phyloP scores from a whole-genome alignment of 2,888 invertebrate genomes.

The Cheilosia pagana region DNA sequence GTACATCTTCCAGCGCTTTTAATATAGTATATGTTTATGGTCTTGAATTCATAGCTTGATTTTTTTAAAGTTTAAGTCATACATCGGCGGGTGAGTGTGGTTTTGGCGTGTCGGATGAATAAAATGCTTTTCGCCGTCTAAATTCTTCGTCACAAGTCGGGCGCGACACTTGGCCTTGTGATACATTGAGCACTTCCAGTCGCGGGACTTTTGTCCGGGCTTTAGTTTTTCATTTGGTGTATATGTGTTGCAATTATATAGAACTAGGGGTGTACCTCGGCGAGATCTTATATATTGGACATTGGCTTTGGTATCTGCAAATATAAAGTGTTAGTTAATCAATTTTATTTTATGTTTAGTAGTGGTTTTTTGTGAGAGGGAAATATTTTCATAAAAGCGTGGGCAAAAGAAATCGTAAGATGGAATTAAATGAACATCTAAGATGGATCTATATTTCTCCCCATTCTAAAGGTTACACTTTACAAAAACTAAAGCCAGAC shows the following conservation, averaged over 20 bases:
- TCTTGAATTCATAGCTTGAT: constrained; percentile 25
- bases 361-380: background rate
- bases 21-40: constrained; percentile 13
- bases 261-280: constrained; percentile 80
- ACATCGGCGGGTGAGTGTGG: constrained; percentile 81
- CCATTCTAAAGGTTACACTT: too few species aligned
- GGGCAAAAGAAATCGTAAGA: background rate
- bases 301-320: constrained; percentile 57
- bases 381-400: background rate
- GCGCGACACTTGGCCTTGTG: constrained; percentile 82
- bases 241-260: constrained; percentile 81
- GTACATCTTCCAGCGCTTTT: constrained; percentile 34
- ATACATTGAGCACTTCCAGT: constrained; percentile 83
- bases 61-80: constrained; percentile 46
- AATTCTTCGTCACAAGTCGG: constrained; percentile 79
- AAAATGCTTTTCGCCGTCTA: constrained; percentile 76
- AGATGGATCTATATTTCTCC: too few species aligned
- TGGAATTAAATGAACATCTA: too few species aligned
- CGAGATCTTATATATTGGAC: constrained; percentile 77
- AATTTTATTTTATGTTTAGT: background rate
- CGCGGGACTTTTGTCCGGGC: constrained; percentile 80
- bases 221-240: constrained; percentile 82
- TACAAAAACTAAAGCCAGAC: too few species aligned
- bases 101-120: constrained; percentile 79
- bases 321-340: constrained; percentile 25